Conservation (phyloP, 2,113 vertebrate genomes). For the Mixornis gularis region DNA sequence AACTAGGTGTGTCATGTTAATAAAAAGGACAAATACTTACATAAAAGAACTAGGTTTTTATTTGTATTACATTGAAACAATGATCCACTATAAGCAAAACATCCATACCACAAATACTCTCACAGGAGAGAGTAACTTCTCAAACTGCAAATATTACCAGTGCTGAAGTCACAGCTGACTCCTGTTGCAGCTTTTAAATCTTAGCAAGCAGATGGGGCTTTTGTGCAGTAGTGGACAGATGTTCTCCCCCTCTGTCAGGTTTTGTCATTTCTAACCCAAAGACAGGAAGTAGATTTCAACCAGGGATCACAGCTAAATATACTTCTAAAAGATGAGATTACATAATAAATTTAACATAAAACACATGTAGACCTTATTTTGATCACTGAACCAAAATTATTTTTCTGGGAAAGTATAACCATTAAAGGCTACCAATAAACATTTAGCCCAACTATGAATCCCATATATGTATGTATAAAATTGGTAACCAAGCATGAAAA, state of each 20-base stretch:
- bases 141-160: not conserved
- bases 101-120: not conserved
- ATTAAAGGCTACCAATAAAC: not conserved
- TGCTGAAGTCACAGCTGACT: not conserved
- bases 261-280: not conserved
- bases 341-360: not conserved
- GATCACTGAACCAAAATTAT: not conserved
- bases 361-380: not conserved
- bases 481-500: not conserved
- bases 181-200: not conserved
- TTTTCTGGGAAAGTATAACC: not conserved
- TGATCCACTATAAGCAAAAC: not conserved
- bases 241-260: not conserved
- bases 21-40: not conserved
- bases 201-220: not conserved
- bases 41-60: not conserved
- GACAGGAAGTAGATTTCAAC: not conserved
- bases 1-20: not conserved
- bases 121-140: not conserved
- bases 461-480: not conserved
- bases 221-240: fast-evolving
- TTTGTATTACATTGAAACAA: not conserved
- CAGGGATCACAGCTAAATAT: not conserved
- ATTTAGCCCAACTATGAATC: not conserved
- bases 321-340: not conserved